Conservation (phyloP, 2,797 vertebrate species). For the Falco novaeseelandiae region DNA sequence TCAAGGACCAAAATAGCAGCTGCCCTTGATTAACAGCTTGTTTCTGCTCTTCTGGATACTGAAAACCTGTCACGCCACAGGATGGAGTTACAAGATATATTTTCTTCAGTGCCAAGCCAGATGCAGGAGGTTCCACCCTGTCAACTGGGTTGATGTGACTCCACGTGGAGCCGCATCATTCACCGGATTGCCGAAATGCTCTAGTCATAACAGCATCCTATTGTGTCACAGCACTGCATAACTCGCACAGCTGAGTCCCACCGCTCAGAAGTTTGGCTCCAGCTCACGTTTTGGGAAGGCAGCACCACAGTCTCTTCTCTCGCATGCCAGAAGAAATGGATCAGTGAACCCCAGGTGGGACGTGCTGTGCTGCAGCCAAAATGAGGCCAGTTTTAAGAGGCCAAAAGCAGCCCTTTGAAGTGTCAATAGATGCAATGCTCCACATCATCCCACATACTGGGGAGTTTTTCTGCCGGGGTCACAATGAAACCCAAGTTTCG, state of each 20-base stretch:
- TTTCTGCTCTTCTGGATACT: constrained; percentile 16
- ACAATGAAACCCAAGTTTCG: background rate
- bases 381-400: background rate
- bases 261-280: background rate
- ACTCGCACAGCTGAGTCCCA: background rate
- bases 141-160: background rate
- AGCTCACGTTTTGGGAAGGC: background rate
- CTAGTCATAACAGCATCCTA: background rate
- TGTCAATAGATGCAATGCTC: background rate
- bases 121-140: background rate
- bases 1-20: constrained; percentile 14
- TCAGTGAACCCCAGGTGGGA: constrained; percentile 6
- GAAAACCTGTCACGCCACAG: background rate
- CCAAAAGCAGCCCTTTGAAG: constrained; percentile 20
- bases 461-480: background rate
- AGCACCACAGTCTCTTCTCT: background rate
- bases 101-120: background rate
- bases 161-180: background rate
- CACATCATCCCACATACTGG: background rate
- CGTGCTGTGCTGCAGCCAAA: background rate
- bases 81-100: background rate
- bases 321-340: background rate
- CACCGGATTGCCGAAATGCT: background rate
- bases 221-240: background rate
- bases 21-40: constrained; percentile 12